A percentile compares a stretch with the other conserved stretches of the same genome.
Conservation (phyloP, 1,140 invertebrate species). For the Alviniconcha marisindica region DNA sequence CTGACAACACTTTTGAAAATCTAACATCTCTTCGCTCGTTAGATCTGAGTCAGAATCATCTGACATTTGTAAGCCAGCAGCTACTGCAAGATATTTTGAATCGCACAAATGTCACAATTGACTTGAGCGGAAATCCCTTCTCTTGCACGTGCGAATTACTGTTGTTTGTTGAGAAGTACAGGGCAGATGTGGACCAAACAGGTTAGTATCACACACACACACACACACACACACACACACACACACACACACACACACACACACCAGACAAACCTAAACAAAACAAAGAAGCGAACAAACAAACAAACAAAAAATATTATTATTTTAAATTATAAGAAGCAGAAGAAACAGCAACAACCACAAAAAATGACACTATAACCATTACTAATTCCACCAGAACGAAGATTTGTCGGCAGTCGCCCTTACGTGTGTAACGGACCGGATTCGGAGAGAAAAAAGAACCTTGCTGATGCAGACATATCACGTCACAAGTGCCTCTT, state of each 20-base stretch:
- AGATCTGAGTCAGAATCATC: conserved; percentile 12
- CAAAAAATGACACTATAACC: too few species aligned
- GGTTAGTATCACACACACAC: neutral
- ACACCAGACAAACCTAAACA: too few species aligned
- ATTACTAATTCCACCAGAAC: too few species aligned
- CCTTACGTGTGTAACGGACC: neutral
- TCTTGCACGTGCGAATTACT: conserved; percentile 36
- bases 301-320: too few species aligned
- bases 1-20: conserved; percentile 33
- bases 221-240: too few species aligned
- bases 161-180: conserved; percentile 28
- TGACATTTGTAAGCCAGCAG: conserved; percentile 22
- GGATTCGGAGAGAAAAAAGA: neutral
- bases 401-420: too few species aligned
- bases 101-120: neutral
- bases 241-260: too few species aligned
- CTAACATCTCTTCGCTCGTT: conserved; percentile 15
- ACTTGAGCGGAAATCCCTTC: conserved; percentile 32
- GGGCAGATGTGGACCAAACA: neutral
- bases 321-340: too few species aligned
- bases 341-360: too few species aligned
- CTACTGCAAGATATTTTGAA: neutral
- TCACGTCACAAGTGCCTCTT: neutral
- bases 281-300: too few species aligned
- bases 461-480: neutral